Evolutionary conservation across 2,888 invertebrate genomes (phyloP), one percentile per base, ranked within the genome.

Genomic region (Tortrix viridana): DNA sequence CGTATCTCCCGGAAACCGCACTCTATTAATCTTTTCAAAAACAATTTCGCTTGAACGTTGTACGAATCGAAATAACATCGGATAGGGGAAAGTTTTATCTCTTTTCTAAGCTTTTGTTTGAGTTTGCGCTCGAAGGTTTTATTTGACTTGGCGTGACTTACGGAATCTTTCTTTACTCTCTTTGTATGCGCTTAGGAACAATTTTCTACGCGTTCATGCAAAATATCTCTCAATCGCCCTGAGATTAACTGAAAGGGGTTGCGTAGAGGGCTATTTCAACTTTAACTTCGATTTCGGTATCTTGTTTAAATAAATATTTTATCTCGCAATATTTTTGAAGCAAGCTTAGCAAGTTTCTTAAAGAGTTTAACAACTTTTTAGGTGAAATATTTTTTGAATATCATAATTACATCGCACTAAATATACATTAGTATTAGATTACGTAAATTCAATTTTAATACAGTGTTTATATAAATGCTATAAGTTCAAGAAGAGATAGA

Each of bases 11-110:
- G 1, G 14, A 41, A 50, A 59, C 62, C 62, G 20, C 44, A 47
- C 50, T 62, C 62, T 62, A 62, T 56, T 62, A 62, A 62, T 62
- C 62, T 62, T 57, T 62, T 26, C 19, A 32, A 52, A 56, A 56
- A 62, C 62, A 62, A 62, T 62, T 62, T 57, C 50, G 56, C 18
- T 32, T 26, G 46, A 37, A 50, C 50, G 56, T 26, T 37, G 43
- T 37, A 19, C 38, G 50, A 56, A 57, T 57, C 56, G 56, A 19
- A 57, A 61, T 55, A 56, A 55, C 48, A 53, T 16, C 38, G 18
- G 14, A 53, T 16, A 16, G 22, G 53, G 18, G 37, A 46, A 46
- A 59, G 50, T 60, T 54, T 55, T 60, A 53, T 60, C 57, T 49
- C 48, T 49, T 57, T 59, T 55, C 53, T 48, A 12, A 44, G 44